Base-by-base conservation (phyloP, 1,140 invertebrate genomes). In the Drosophila tsacasi region DNA sequence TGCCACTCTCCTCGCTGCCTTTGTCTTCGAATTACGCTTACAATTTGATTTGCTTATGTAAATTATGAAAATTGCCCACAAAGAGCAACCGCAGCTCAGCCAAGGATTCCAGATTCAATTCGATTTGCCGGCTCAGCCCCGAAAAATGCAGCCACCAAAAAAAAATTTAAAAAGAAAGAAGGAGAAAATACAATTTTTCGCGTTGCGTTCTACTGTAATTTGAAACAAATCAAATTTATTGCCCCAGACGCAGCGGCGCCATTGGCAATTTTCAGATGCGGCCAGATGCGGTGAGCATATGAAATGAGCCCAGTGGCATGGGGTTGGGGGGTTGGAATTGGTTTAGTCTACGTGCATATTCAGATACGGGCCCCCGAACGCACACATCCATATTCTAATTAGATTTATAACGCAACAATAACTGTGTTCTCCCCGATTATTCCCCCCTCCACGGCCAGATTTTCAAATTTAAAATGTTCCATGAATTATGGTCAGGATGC, bases 181-280 rank as follows among this genome's bases (percentile, higher is more conserved):
- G 27, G 47, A 63, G 13, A 65, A 66, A 83, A 67, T 54, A 79
- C 79, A 76, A 84, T 83, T 84, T 67, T 84, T 77, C 79, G 81
- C 79, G 67, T 78, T 86, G 80, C 84, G 64, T 66, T 62, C 59
- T 57, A 61, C 84, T 89, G 84, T 87, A 87, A 87, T 90, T 89
- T 85, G 85, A 89, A 89, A 89, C 85, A 89, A 89, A 89, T 89
- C 85, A 85, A 89, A 90, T 89, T 89, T 89, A 85, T 89, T 90
- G 74, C 85, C 68, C 85, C 81, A 87, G 84, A 87, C 84, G 85
- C 81, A 87, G 67, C 63, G 83, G 81, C 83, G 83, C 84, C 81
- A 89, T 79, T 89, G 84, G 81, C 84, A 87, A 87, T 89, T 78
- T 89, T 87, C 74, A 71, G 84, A 86, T 89, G 85, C 81, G 85